A percentile compares a stretch with the other conserved stretches of the same genome.
These are phyloP conservation scores for Stratiomys singularior DNA, from an alignment of 2,888 invertebrate genomes.

Conservation along the genomic window DNA sequence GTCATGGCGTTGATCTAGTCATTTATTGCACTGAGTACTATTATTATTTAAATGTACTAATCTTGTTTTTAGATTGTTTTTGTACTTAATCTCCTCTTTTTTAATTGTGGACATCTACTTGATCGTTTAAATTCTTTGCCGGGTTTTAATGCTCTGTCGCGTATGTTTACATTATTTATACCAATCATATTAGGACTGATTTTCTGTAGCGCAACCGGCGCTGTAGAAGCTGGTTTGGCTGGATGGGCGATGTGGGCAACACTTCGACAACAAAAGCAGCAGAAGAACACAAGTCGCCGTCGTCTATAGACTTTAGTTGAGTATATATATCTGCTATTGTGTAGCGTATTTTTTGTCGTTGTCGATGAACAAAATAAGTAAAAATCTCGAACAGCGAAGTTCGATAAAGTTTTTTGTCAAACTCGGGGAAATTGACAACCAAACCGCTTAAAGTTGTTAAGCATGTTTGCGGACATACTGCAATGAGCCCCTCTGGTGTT, in stretches of 20 bases:
- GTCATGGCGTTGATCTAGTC: too few species aligned
- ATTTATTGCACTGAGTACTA: too few species aligned
- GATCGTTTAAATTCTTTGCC: too few species aligned
- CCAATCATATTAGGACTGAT: not conserved
- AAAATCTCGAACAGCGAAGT: not conserved
- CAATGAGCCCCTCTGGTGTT: not conserved
- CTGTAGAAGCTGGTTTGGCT: not conserved
- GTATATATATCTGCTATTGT: not conserved
- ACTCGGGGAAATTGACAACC: not conserved
- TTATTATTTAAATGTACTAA: too few species aligned
- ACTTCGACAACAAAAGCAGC: not conserved
- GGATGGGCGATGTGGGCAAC: not conserved
- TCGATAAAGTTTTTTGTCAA: not conserved
- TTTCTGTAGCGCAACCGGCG: not conserved
- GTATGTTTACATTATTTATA: not conserved
- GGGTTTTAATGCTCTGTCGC: too few species aligned
- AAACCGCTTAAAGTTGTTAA: not conserved
- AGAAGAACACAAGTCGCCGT: not conserved
- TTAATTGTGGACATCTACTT: too few species aligned
- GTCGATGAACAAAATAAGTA: not conserved
- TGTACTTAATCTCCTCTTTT: too few species aligned
- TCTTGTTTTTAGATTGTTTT: too few species aligned
- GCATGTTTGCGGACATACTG: not conserved
- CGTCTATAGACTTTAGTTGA: not conserved
- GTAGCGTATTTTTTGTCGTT: not conserved